phyloP scores from a whole-genome alignment of 37 sponge, comb jelly and placozoan genomes.

The Diacarnus erythraeanus region DNA sequence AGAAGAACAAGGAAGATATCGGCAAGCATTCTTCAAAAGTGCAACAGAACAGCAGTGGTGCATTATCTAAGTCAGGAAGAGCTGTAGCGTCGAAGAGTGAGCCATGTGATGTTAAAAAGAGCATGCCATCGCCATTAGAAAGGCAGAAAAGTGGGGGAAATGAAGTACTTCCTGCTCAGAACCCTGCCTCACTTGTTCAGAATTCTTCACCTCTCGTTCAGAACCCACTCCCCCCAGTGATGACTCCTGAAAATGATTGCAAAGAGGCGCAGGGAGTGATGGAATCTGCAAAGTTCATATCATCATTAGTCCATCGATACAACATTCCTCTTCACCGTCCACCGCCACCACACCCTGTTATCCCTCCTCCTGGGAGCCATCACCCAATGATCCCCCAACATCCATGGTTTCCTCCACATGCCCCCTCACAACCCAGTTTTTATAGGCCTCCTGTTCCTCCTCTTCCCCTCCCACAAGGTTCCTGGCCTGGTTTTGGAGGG shows the following conservation, averaged over 20 bases:
- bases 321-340: neutral
- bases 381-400: neutral
- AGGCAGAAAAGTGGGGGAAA: no score
- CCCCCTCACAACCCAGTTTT: neutral
- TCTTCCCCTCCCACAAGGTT: neutral
- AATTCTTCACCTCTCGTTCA: no score
- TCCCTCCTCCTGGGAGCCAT: neutral
- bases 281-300: neutral
- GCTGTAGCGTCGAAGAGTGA: no score
- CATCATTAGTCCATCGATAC: neutral
- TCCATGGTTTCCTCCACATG: conserved; percentile 12
- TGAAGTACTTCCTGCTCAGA: no score
- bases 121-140: no score
- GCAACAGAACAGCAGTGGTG: no score
- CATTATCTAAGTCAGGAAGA: no score
- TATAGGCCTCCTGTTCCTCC: neutral
- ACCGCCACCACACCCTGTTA: neutral
- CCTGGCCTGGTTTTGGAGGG: neutral
- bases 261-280: neutral
- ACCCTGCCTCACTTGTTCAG: no score
- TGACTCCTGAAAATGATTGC: neutral
- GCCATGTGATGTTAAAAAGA: no score
- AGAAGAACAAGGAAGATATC: no score
- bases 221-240: no score
- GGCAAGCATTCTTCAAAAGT: no score